Evolutionary conservation across 2,113 vertebrate species (phyloP), one percentile per base, ranked within the genome.

Genomic region (Brachyhypopomus gauderio): DNA sequence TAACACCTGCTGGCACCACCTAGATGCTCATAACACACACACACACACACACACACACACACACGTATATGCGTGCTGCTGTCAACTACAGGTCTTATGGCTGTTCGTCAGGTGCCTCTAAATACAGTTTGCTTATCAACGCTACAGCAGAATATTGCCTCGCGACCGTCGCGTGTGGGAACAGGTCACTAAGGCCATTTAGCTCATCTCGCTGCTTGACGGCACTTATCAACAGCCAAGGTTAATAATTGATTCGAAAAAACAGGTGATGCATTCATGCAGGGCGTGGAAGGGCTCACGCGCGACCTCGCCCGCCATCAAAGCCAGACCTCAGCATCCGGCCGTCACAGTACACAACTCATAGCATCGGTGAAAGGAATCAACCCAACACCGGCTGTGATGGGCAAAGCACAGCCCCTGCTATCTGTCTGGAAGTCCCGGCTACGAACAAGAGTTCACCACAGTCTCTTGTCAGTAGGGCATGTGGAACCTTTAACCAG

Each of bases 241-340:
- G 78, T 79, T 79, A 72, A 72, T 79, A 67, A 79, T 79, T 60
- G n/a, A 73, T 8, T 12, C 5, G 58, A 64, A 9, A 56, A 79
- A 69, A 20, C 27, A 22, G 5, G 34, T 52, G 45, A 11, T 52
- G 12, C 12, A 11, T 52, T 52, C 12, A 52, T 12, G 45, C 41
- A 41, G 41, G 41, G 41, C 41, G 41, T 41, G 41, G 41, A 41
- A 5, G 41, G 41, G 41, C 41, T 41, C 41, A 41, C 9, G 41
- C 41, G 7, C 41, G 9, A 41, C 5, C 41, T 41, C 41, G 41
- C 41, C 41, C 7, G 41, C 41, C 41, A 5, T 41, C 41, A 41
- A 41, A 41, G 41, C 41, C 41, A 5, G 41, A 41, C 41, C 41
- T 41, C 9, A 41, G 41, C 41, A 9, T 41, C 5, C 9, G 1